Conservation (phyloP, 2,888 invertebrate genomes). For the Lepidonotus clava region DNA sequence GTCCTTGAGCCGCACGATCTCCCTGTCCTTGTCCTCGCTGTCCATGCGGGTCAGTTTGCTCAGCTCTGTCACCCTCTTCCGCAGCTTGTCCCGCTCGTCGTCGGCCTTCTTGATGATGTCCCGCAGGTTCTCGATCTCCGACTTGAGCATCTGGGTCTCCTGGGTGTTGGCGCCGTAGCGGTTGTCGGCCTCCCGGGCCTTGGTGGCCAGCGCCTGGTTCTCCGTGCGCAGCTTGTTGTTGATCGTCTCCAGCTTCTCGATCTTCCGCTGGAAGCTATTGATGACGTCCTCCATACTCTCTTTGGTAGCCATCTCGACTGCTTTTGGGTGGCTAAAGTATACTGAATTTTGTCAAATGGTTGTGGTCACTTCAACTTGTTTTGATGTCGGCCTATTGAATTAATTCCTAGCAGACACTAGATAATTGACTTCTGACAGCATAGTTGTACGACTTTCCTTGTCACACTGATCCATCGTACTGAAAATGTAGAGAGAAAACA, state of each 20-base stretch:
- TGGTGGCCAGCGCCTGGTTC: neutral
- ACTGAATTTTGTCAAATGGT: too few relatives aligned
- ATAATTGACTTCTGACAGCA: too few relatives aligned
- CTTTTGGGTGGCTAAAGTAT: too few relatives aligned
- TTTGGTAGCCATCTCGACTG: neutral
- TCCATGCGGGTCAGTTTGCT: conserved; percentile 14
- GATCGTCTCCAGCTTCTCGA: conserved; percentile 13
- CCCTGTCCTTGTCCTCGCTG: conserved; percentile 25
- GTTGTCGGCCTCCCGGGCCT: conserved; percentile 33
- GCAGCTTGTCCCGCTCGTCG: conserved; percentile 25
- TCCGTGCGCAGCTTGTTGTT: neutral
- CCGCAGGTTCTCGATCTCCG: conserved; percentile 25
- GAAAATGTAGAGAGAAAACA: too few relatives aligned
- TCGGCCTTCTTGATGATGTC: conserved; percentile 26
- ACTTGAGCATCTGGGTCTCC: conserved; percentile 18
- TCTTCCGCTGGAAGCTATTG: conserved; percentile 21
- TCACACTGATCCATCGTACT: too few relatives aligned
- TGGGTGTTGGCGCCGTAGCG: conserved; percentile 25
- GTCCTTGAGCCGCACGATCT: conserved; percentile 5
- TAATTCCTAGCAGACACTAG: too few relatives aligned
- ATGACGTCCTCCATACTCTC: conserved; percentile 22
- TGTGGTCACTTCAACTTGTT: too few relatives aligned
- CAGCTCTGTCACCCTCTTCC: conserved; percentile 31
- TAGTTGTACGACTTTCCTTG: too few relatives aligned
- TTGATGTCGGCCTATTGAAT: too few relatives aligned